These are phyloP conservation scores for Trichomalopsis sarcophagae DNA, from an alignment of 1,140 invertebrate genomes.

Conservation along the genomic window DNA sequence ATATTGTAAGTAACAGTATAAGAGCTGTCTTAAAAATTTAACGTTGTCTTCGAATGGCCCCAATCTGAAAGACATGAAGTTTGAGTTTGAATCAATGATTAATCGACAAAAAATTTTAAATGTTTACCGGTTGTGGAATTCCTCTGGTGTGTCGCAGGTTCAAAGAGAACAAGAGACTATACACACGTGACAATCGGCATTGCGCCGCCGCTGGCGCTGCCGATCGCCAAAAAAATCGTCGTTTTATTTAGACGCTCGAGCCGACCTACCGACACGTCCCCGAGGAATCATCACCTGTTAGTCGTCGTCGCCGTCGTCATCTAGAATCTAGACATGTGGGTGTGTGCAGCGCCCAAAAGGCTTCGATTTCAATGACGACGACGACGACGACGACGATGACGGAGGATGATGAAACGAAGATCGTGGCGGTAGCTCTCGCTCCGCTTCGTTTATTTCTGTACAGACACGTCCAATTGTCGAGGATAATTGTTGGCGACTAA, in stretches of 20 bases:
- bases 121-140: conserved; percentile 67
- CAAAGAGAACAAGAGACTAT: conserved; percentile 61
- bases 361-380: neutral
- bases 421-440: neutral
- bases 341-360: neutral
- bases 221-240: conserved; percentile 12
- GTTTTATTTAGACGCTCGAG: neutral
- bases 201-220: neutral
- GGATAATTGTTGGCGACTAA: neutral
- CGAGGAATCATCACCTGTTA: neutral
- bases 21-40: conserved; percentile 65
- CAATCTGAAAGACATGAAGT: conserved; percentile 65
- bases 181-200: conserved; percentile 4
- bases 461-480: neutral
- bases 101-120: neutral
- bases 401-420: neutral
- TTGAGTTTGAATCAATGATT: conserved; percentile 5
- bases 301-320: neutral
- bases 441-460: neutral
- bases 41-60: conserved; percentile 72
- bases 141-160: conserved; percentile 61
- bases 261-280: neutral
- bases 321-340: neutral
- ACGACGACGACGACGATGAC: conserved; percentile 47
- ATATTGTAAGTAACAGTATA: conserved; percentile 55